Conservation (phyloP, 2,113 vertebrate genomes). For the Morphnarchus princeps region DNA sequence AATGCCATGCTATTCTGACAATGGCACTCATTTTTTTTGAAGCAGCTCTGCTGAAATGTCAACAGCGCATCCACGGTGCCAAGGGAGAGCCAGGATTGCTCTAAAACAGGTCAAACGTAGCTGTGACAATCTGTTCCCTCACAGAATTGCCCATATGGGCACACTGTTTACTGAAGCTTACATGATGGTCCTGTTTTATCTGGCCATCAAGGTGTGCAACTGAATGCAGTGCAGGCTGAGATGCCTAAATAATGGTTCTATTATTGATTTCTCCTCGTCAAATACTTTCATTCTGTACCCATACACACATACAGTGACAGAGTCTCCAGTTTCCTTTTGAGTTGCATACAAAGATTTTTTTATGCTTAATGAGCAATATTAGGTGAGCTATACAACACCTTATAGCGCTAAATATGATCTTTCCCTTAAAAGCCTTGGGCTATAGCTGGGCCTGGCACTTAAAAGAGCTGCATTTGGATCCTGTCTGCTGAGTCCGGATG, state of each 20-base stretch:
- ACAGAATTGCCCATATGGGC: neutral
- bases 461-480: neutral
- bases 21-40: neutral
- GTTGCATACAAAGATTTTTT: neutral
- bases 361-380: neutral
- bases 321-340: neutral
- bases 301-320: neutral
- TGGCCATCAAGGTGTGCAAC: conserved; percentile 6
- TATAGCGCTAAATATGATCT: neutral
- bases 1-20: neutral
- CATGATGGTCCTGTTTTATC: neutral
- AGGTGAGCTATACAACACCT: neutral
- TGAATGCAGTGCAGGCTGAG: neutral
- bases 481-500: neutral
- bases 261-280: neutral
- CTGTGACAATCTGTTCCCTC: conserved; percentile 25
- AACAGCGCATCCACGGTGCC: neutral
- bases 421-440: neutral
- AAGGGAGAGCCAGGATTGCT: neutral
- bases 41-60: conserved; percentile 11
- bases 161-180: neutral
- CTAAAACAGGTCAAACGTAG: conserved; percentile 34
- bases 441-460: neutral
- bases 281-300: neutral
- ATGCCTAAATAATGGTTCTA: neutral